Conservation (phyloP, 2,797 vertebrate genomes). For the Austrolebias charrua region DNA sequence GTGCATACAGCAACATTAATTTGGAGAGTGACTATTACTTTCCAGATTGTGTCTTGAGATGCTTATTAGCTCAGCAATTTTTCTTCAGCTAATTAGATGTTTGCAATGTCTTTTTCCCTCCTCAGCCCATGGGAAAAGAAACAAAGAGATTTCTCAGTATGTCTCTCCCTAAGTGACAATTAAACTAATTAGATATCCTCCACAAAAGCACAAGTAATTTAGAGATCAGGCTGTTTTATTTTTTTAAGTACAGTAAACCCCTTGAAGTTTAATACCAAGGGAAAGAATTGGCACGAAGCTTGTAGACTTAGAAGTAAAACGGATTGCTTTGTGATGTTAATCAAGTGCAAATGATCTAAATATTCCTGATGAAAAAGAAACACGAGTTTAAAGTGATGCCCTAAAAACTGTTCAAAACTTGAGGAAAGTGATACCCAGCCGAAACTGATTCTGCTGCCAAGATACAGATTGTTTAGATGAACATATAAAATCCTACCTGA, state of each 20-base stretch:
- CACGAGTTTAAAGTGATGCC: neutral
- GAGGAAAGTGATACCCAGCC: neutral
- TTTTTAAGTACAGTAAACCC: constrained; percentile 26
- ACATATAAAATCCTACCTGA: neutral
- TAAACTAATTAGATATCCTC: constrained; percentile 57
- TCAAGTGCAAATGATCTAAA: neutral
- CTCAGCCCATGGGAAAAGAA: constrained; percentile 50
- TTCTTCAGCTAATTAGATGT: constrained; percentile 65
- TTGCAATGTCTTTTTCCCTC: constrained; percentile 40
- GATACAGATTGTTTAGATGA: neutral
- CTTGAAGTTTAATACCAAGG: constrained; percentile 21
- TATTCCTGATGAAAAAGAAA: neutral
- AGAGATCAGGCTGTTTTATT: constrained; percentile 31
- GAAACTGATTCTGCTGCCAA: neutral
- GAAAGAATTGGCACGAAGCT: neutral
- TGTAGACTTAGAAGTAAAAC: neutral
- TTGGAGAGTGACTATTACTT: constrained; percentile 44
- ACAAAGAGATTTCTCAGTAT: constrained; percentile 54
- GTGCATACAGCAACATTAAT: constrained; percentile 43
- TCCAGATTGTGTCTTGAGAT: constrained; percentile 62
- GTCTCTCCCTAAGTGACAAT: constrained; percentile 58
- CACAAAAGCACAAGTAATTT: constrained; percentile 49
- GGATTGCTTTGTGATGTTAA: constrained; percentile 9
- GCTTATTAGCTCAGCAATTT: constrained; percentile 63
- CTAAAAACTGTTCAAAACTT: neutral